phyloP scores from a whole-genome alignment of 2,888 invertebrate genomes.

The Erebia ligea region DNA sequence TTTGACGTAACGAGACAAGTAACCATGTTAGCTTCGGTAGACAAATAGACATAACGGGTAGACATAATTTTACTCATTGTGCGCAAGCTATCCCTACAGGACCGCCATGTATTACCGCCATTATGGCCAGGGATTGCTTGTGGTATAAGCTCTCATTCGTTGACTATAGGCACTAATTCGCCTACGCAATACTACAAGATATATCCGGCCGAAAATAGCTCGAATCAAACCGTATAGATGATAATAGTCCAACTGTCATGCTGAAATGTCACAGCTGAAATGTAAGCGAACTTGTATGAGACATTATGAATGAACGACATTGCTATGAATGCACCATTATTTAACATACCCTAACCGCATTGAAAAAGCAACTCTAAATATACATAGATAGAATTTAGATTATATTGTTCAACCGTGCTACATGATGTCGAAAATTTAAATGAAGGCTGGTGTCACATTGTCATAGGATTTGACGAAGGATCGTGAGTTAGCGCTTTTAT shows the following conservation, averaged over 20 bases:
- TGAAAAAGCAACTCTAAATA: neutral
- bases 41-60: no score
- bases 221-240: neutral
- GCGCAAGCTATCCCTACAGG: no score
- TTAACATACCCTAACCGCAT: neutral
- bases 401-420: neutral
- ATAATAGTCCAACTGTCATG: neutral
- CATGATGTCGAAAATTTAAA: conserved; percentile 12
- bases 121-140: no score
- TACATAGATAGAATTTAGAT: neutral
- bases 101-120: no score
- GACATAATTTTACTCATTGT: no score
- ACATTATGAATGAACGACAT: conserved; percentile 7
- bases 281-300: neutral
- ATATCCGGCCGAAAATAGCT: neutral
- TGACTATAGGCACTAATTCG: neutral
- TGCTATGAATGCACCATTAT: conserved; percentile 17
- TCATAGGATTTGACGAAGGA: conserved; percentile 20
- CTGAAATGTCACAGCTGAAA: neutral
- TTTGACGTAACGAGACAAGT: no score
- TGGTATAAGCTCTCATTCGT: neutral
- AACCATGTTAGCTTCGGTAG: no score
- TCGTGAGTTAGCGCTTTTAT: conserved; percentile 14
- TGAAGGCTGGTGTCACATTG: conserved; percentile 19
- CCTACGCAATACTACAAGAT: neutral